Conservation (phyloP, 1,140 invertebrate species). For the Drosophila bocki region DNA sequence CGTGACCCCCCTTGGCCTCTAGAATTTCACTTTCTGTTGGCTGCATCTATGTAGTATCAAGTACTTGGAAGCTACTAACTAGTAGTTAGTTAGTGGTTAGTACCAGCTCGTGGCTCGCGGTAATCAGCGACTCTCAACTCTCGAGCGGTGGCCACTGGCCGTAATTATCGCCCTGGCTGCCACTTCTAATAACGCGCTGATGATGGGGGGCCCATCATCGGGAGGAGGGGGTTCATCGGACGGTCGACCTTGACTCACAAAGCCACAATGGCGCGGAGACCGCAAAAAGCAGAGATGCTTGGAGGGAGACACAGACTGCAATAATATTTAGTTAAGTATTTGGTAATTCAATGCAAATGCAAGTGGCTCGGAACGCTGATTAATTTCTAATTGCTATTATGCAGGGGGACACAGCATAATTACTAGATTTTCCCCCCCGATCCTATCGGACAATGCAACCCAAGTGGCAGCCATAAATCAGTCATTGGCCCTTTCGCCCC, state of each 20-base stretch:
- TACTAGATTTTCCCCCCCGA: neutral
- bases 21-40: slow-evolving; percentile 4
- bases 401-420: slow-evolving; percentile 29
- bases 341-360: slow-evolving; percentile 57
- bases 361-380: slow-evolving; percentile 44
- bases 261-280: slow-evolving; percentile 64
- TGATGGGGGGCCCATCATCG: slow-evolving; percentile 3
- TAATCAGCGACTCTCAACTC: slow-evolving; percentile 29
- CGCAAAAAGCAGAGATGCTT: slow-evolving; percentile 41
- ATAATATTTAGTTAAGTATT: slow-evolving; percentile 48
- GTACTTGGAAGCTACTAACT: neutral
- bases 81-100: slow-evolving; percentile 4
- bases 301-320: neutral
- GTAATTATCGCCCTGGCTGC: slow-evolving; percentile 65
- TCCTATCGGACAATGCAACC: slow-evolving; percentile 9
- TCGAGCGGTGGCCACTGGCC: slow-evolving; percentile 36
- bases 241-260: slow-evolving; percentile 66
- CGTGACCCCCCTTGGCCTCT: neutral
- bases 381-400: slow-evolving; percentile 47
- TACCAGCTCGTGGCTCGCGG: slow-evolving; percentile 17
- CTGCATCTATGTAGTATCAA: neutral
- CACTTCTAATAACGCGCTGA: slow-evolving; percentile 15
- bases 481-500: neutral
- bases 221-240: slow-evolving; percentile 24
- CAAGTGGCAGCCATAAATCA: neutral